Evolutionary conservation across 2,113 vertebrate species (phyloP).

Genomic region (Chrysochloris asiatica): DNA sequence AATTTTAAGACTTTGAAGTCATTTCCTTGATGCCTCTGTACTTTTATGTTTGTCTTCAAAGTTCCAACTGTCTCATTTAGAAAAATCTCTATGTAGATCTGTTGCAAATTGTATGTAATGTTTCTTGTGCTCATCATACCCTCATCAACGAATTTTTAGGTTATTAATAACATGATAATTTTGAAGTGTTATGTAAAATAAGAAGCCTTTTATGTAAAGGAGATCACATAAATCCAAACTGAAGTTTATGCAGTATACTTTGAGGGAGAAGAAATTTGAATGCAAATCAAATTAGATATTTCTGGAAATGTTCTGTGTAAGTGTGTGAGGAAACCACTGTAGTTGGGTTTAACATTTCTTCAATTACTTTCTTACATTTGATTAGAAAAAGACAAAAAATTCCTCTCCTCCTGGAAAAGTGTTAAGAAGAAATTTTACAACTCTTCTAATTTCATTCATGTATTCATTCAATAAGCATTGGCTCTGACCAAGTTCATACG

Average conservation of each 20-base stretch:
- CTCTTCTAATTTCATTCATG: not conserved
- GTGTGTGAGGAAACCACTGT: conserved; percentile 48
- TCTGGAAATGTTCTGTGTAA: conserved; percentile 67
- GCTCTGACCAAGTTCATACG: not conserved
- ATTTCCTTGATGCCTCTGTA: conserved; percentile 67
- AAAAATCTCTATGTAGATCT: conserved; percentile 79
- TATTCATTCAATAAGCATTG: not conserved
- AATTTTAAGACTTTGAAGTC: conserved; percentile 79
- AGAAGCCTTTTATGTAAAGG: conserved; percentile 78
- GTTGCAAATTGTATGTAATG: conserved; percentile 78
- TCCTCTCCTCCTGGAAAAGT: conserved; percentile 25
- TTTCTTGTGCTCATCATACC: conserved; percentile 74
- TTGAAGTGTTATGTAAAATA: conserved; percentile 79
- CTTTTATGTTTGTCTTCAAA: conserved; percentile 76
- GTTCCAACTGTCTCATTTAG: conserved; percentile 74
- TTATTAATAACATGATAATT: conserved; percentile 82
- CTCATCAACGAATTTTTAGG: conserved; percentile 79
- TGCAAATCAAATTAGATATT: conserved; percentile 75
- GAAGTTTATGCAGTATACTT: conserved; percentile 71
- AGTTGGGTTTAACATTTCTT: conserved; percentile 62
- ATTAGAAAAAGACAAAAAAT: conserved; percentile 17
- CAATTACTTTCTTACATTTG: conserved; percentile 54
- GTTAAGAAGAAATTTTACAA: not conserved
- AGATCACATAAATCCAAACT: conserved; percentile 75
- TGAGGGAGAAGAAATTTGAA: conserved; percentile 74